Evolutionary conservation across 2,888 invertebrate genomes (phyloP).

Genomic region (Brassicogethes aeneus): DNA sequence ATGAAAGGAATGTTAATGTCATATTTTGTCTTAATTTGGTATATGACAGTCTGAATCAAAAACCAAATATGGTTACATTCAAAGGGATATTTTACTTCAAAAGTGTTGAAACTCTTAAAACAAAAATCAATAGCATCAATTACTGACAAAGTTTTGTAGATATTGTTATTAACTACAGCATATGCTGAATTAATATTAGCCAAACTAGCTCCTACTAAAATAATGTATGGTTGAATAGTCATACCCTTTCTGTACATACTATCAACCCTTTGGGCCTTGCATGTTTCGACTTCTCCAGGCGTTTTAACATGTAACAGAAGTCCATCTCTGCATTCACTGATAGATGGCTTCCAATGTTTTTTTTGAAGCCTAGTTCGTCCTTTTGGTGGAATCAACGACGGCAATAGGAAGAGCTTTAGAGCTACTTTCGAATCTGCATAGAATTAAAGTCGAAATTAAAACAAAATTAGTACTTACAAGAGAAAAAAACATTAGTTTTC

Average conservation of each 20-base stretch:
- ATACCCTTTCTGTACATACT: constrained; percentile 9
- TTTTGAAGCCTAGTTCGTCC: constrained; percentile 7
- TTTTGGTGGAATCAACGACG: constrained; percentile 10
- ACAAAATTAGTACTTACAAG: too few species aligned
- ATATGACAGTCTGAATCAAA: too few species aligned
- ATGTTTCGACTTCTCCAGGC: constrained; percentile 11
- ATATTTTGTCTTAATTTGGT: too few species aligned
- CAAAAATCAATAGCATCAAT: constrained; percentile 10
- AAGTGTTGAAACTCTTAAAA: too few species aligned
- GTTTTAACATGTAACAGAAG: constrained; percentile 7
- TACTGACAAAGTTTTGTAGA: constrained; percentile 5
- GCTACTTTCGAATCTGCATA: constrained; percentile 2
- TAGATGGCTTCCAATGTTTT: constrained; percentile 14
- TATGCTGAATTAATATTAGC: constrained; percentile 8
- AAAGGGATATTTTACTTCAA: too few species aligned
- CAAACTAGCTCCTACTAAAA: constrained; percentile 9
- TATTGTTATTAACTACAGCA: constrained; percentile 8
- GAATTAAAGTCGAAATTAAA: too few species aligned
- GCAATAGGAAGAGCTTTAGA: constrained; percentile 3
- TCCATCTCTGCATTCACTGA: constrained; percentile 10
- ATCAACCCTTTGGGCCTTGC: constrained; percentile 8
- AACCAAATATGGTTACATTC: too few species aligned
- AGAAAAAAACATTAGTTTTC: too few species aligned
- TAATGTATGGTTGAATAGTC: constrained; percentile 11
- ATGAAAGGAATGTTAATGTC: too few species aligned